Base-by-base conservation (phyloP, 2,888 invertebrate species). In the Acutogordius australiensis region DNA sequence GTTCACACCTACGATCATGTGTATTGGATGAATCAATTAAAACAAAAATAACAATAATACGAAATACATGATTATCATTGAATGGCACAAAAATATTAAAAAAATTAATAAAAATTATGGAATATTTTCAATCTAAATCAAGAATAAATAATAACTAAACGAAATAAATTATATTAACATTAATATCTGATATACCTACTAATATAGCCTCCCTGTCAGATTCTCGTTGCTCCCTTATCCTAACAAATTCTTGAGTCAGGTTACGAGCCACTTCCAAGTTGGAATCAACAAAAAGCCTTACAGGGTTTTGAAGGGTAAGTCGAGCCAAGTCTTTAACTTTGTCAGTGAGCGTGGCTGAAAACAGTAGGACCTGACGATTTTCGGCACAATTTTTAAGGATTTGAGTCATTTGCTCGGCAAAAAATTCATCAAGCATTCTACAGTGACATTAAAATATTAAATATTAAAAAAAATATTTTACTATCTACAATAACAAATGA, bases 311-410 rank as follows among this genome's bases (percentile, higher is more conserved):
- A 28, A 97, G 75, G 0, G 91, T 90, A 1, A 97, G 84, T 0
- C 86, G 80, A 0, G 87, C 90, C 61, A 97, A 74, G 71, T 88
- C 88, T 71, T 86, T 81, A 0, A 76, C 73, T 71, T 74, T 62
- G 61, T 91, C 91, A n/a, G 88, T 88, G 91, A 97, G 94, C 18
- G 97, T 97, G 37, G 97, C 97, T 0, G 94, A 94, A 75, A 94
- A 94, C 62, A 97, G 73, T 79, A 97, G 83, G 0, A 90, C 94
- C 73, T 97, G 94, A 8, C 91, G 77, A 21, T 81, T 84, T 61
- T 80, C 78, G 0, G 87, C 79, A 71, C 94, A 94, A 66, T 87
- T 81, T 23, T 80, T 79, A 59, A 97, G 84, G 66, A 97, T 85
- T 73, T 94, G 90, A 68, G 88, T 91, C 87, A 99, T 88, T 72